phyloP scores from a whole-genome alignment of 2,113 vertebrate species.

The Dasyurus viverrinus region DNA sequence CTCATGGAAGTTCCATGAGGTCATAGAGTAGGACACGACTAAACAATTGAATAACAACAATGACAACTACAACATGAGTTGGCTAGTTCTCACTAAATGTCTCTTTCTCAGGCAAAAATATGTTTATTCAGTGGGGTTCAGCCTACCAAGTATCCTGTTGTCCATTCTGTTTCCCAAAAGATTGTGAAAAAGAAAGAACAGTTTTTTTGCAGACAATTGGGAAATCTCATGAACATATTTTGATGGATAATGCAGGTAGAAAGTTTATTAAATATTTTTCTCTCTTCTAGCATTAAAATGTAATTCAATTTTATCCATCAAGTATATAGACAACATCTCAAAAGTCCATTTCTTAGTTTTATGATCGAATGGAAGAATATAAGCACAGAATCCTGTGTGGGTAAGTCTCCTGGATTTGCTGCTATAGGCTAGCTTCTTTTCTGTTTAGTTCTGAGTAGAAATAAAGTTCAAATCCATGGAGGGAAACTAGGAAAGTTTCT shows the following conservation, averaged over 20 bases:
- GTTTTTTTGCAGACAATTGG: not conserved
- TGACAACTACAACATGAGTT: not conserved
- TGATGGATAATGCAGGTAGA: not conserved
- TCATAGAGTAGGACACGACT: not conserved
- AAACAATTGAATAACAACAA: not conserved
- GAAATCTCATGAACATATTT: not conserved
- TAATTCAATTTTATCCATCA: not conserved
- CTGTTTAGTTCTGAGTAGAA: not conserved
- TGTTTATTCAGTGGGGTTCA: not conserved
- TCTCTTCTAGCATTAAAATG: not conserved
- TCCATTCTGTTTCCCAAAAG: not conserved
- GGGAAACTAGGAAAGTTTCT: not conserved
- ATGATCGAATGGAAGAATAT: not conserved
- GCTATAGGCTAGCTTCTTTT: not conserved
- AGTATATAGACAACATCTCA: not conserved
- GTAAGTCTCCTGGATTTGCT: not conserved
- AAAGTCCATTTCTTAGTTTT: not conserved
- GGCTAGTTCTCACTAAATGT: not conserved
- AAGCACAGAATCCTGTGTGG: not conserved
- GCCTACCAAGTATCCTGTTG: not conserved
- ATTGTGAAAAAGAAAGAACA: not conserved
- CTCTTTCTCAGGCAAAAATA: not conserved
- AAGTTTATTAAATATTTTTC: not conserved
- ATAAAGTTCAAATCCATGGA: not conserved
- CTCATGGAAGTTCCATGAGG: not conserved